A percentile compares a stretch with the other conserved stretches of the same genome.
Conservation (phyloP, 1,140 invertebrate species). For the Tyrophagus putrescentiae region DNA sequence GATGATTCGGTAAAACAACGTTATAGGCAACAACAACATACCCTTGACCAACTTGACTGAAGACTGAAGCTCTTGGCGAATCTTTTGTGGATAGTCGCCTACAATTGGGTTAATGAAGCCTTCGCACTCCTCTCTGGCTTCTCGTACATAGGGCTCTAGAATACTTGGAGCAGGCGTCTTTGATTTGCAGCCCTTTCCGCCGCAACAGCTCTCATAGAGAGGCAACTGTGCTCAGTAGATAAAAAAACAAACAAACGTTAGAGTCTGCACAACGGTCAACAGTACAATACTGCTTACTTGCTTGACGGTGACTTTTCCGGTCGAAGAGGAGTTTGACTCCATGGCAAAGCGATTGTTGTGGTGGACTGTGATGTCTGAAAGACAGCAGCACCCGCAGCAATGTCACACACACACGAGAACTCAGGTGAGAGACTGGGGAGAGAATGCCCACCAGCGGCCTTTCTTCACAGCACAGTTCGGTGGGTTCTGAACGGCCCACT, state of each 20-base stretch:
- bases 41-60: neutral
- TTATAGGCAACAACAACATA: neutral
- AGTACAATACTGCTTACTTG: neutral
- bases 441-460: no score
- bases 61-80: neutral
- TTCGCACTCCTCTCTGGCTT: neutral
- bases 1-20: neutral
- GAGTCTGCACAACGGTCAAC: neutral
- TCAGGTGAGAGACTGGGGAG: neutral
- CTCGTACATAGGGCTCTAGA: neutral
- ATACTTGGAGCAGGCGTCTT: neutral
- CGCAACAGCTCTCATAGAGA: slow-evolving; percentile 1
- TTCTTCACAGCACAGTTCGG: no score
- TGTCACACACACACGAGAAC: neutral
- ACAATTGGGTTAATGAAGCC: neutral
- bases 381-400: no score
- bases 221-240: slow-evolving; percentile 6
- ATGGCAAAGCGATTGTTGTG: no score
- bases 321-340: neutral
- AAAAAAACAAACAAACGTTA: neutral
- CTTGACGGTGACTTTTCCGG: neutral
- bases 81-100: neutral
- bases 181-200: neutral
- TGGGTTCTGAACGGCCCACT: no score
- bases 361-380: no score